Conservation (phyloP, 1,140 invertebrate genomes). For the Drosophila neocordata region DNA sequence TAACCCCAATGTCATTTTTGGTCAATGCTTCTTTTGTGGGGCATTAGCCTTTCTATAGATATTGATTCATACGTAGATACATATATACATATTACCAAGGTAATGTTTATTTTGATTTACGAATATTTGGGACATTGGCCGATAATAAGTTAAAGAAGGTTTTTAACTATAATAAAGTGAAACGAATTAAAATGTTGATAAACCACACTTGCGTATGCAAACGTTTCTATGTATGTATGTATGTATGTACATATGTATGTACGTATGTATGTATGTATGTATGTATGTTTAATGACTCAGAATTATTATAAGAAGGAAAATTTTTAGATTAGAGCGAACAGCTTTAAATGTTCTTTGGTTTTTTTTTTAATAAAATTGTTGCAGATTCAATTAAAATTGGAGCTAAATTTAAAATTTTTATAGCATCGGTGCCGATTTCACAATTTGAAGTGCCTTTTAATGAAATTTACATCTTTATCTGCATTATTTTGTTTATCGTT, state of each 20-base stretch:
- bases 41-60: constrained; percentile 36
- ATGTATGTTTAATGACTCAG: too few relatives aligned
- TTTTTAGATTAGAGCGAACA: too few relatives aligned
- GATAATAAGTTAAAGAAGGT: constrained; percentile 21
- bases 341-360: too few relatives aligned
- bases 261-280: not conserved
- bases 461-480: too few relatives aligned
- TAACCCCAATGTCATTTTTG: constrained; percentile 59
- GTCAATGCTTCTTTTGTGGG: constrained; percentile 9
- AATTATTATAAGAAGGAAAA: too few relatives aligned
- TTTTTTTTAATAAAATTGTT: too few relatives aligned
- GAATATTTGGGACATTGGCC: constrained; percentile 53
- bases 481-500: too few relatives aligned
- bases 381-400: too few relatives aligned
- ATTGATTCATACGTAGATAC: constrained; percentile 27
- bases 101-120: constrained; percentile 49
- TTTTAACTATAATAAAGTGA: not conserved
- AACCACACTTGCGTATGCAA: not conserved
- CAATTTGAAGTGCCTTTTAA: too few relatives aligned
- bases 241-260: not conserved
- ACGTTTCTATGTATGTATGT: not conserved
- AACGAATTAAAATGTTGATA: not conserved
- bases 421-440: too few relatives aligned
- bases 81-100: constrained; percentile 39
- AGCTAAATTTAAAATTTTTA: too few relatives aligned